Evolutionary conservation across 2,113 vertebrate genomes (phyloP).

Genomic region (Takifugu bimaculatus): DNA sequence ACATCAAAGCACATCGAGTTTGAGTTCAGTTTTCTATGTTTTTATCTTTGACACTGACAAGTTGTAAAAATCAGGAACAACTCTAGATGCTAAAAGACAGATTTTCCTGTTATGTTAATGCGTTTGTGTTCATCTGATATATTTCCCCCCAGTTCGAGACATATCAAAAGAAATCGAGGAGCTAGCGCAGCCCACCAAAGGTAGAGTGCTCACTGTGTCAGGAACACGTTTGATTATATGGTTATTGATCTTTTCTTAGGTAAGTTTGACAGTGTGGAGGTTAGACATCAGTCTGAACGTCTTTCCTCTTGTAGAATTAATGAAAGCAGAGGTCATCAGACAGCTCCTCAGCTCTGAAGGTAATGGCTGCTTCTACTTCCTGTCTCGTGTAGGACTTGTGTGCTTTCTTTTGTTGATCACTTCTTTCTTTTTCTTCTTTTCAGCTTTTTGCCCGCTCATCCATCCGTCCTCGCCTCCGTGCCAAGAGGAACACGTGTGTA

Average conservation of each 20-base stretch:
- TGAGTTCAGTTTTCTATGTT: neutral
- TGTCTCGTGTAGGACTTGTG: neutral
- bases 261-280: neutral
- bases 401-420: constrained; percentile 3
- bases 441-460: constrained; percentile 86
- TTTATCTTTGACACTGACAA: too few species aligned
- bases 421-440: neutral
- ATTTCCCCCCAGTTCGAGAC: constrained; percentile 73
- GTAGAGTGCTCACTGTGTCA: constrained; percentile 58
- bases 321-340: constrained; percentile 81
- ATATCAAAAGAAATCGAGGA: constrained; percentile 86
- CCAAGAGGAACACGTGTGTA: constrained; percentile 85
- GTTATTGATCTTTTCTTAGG: neutral
- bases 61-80: too few species aligned
- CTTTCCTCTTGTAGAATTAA: constrained; percentile 71
- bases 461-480: constrained; percentile 80
- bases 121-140: neutral
- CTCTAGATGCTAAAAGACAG: neutral
- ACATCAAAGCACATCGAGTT: too few species aligned
- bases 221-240: neutral
- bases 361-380: constrained; percentile 40
- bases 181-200: constrained; percentile 85
- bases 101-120: neutral
- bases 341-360: constrained; percentile 88
- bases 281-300: neutral